A percentile compares a stretch with the other conserved stretches of the same genome.
phyloP scores from a whole-genome alignment of 2,113 vertebrate genomes.

The Apteryx mantelli region DNA sequence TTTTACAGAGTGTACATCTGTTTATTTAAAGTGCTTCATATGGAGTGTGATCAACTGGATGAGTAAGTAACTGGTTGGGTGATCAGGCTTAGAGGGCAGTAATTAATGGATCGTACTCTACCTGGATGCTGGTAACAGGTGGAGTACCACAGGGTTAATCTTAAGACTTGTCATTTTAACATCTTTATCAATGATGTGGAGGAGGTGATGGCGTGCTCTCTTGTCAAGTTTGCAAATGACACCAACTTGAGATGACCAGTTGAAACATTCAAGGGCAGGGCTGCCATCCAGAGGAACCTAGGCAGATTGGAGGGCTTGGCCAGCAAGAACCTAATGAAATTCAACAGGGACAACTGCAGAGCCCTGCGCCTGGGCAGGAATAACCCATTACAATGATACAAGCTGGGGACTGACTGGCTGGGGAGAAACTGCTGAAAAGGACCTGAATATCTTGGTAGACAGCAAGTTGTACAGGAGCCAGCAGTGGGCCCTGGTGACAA shows the following conservation, averaged over 20 bases:
- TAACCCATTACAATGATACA: neutral
- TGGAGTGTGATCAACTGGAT: neutral
- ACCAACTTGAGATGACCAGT: neutral
- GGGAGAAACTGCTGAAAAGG: neutral
- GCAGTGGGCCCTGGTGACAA: neutral
- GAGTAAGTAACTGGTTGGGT: neutral
- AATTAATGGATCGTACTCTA: rapidly evolving
- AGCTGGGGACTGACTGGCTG: neutral
- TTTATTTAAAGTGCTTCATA: neutral
- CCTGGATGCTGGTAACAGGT: neutral
- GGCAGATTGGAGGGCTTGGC: neutral
- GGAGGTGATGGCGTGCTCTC: neutral
- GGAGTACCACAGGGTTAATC: neutral
- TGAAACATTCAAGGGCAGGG: neutral
- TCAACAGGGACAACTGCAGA: neutral
- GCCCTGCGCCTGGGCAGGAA: neutral
- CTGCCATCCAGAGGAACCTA: neutral
- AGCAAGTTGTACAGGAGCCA: neutral
- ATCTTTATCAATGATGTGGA: neutral
- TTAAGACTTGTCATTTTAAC: neutral
- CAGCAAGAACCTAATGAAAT: neutral
- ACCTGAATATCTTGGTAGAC: neutral
- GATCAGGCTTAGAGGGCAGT: neutral
- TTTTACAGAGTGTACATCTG: neutral
- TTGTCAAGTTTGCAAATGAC: neutral